Percentiles rank a stretch among this genome's conserved stretches.
Evolutionary conservation across 2,797 vertebrate genomes (phyloP).

Genomic region (Sciurus carolinensis): DNA sequence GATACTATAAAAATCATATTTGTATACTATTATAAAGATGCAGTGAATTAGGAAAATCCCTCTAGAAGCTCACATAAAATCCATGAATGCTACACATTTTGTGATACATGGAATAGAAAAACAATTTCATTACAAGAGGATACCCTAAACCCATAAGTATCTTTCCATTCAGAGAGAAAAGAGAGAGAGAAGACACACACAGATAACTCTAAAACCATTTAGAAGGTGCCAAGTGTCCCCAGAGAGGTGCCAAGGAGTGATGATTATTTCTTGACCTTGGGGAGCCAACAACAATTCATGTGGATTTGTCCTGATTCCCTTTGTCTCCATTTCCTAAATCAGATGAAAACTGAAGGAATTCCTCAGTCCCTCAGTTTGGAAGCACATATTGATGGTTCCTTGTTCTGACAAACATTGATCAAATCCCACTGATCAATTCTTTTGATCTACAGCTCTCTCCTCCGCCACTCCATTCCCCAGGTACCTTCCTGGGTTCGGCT

Average conservation of each 20-base stretch:
- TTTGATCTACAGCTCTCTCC: accelerated
- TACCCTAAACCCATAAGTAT: background rate
- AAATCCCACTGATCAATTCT: background rate
- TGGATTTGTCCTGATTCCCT: background rate
- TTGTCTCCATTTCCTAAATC: background rate
- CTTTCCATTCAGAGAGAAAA: background rate
- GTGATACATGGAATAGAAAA: background rate
- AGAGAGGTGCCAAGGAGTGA: background rate
- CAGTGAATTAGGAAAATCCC: conserved; percentile 43
- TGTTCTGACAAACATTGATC: background rate
- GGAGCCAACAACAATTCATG: background rate
- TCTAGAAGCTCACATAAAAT: background rate
- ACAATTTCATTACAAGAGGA: background rate
- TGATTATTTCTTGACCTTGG: background rate
- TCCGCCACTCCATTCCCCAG: background rate
- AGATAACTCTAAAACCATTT: background rate
- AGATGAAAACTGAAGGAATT: background rate
- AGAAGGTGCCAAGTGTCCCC: background rate
- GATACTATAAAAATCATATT: background rate
- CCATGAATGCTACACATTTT: background rate
- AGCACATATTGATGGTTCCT: background rate
- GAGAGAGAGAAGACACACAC: background rate
- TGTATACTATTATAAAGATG: conserved; percentile 30
- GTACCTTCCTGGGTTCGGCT: background rate
- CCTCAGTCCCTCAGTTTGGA: background rate